phyloP scores from a whole-genome alignment of 2,113 vertebrate species.

The Harpagus bidentatus region DNA sequence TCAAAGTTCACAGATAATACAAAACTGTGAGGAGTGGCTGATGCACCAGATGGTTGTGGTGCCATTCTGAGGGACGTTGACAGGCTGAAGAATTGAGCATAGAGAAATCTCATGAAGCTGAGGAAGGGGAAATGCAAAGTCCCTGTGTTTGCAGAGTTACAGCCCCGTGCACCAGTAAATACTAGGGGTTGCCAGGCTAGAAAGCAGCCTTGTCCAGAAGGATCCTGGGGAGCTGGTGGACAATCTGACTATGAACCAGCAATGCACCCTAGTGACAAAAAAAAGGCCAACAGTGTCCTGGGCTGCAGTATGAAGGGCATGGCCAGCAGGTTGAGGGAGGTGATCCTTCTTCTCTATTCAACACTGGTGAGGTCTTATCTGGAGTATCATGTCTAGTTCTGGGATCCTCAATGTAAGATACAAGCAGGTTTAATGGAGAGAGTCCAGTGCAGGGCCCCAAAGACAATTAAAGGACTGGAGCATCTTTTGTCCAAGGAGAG shows the following conservation, averaged over 20 bases:
- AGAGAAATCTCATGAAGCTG: background rate
- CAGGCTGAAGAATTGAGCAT: background rate
- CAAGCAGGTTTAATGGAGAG: background rate
- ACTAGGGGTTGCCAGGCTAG: rapidly evolving
- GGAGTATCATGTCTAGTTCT: background rate
- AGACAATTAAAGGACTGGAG: background rate
- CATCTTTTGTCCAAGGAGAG: background rate
- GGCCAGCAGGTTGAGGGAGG: background rate
- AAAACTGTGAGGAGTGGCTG: background rate
- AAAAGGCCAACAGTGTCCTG: background rate
- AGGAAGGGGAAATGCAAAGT: background rate
- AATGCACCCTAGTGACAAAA: background rate
- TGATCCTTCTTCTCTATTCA: background rate
- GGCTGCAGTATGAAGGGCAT: background rate
- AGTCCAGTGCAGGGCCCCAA: background rate
- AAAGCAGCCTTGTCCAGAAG: background rate
- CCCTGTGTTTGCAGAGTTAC: background rate
- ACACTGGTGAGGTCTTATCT: background rate
- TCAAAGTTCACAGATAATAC: background rate
- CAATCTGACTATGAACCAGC: background rate
- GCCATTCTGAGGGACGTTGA: background rate
- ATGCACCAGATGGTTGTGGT: background rate
- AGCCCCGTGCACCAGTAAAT: background rate
- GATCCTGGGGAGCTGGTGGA: background rate
- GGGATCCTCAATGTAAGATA: background rate